These are phyloP conservation scores for Balearica regulorum DNA, from an alignment of 2,797 vertebrate species.

Conservation along the genomic window DNA sequence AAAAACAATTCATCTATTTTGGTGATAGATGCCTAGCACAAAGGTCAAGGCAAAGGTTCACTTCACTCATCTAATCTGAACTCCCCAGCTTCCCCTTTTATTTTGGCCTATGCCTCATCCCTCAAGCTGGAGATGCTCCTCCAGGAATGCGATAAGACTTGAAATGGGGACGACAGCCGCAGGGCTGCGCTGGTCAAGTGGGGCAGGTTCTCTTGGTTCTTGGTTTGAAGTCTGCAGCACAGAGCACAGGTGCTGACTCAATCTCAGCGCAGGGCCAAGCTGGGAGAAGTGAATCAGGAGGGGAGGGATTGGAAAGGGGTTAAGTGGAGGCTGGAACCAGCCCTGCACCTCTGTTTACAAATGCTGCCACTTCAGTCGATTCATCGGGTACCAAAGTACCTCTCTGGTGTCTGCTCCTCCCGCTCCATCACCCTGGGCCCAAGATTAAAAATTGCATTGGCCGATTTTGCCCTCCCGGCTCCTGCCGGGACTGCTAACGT, in stretches of 20 bases:
- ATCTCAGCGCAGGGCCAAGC: neutral
- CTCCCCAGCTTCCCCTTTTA: neutral
- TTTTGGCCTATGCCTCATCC: neutral
- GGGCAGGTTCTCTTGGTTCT: neutral
- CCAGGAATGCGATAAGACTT: neutral
- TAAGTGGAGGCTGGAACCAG: neutral
- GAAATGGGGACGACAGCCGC: accelerated
- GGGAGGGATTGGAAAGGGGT: neutral
- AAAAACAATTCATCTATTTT: neutral
- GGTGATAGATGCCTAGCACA: neutral
- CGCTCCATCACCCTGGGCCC: neutral
- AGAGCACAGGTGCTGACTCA: accelerated
- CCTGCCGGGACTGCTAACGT: neutral
- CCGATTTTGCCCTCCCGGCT: neutral
- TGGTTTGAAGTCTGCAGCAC: neutral
- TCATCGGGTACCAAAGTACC: accelerated
- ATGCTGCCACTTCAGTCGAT: neutral
- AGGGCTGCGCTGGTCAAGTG: accelerated
- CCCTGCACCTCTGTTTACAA: neutral
- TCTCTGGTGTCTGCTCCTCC: neutral
- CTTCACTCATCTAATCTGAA: neutral
- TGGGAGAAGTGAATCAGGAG: neutral
- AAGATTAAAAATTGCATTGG: neutral
- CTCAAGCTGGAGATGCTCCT: neutral
- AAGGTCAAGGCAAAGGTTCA: neutral